phyloP scores from a whole-genome alignment of 1,140 invertebrate genomes.

The Brachionus angularis region DNA sequence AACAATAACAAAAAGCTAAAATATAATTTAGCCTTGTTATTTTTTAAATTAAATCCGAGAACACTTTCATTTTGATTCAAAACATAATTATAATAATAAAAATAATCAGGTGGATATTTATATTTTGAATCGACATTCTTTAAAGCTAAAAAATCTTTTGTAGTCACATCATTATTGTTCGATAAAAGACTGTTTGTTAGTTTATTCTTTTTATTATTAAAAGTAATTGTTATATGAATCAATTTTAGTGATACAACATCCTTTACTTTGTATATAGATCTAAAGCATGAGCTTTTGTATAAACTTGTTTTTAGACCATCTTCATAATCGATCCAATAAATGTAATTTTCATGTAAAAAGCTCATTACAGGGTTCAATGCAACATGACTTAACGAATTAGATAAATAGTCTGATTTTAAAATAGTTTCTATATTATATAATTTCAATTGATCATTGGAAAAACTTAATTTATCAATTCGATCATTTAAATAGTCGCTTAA shows the following conservation, averaged over 20 bases:
- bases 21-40: no score
- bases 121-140: constrained; percentile 3
- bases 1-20: no score
- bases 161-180: neutral
- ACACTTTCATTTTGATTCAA: constrained; percentile 22
- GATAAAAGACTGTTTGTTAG: no score
- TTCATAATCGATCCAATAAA: constrained; percentile 42
- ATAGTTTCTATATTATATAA: constrained; percentile 21
- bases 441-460: constrained; percentile 3
- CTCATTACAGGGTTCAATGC: constrained; percentile 38
- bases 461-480: constrained; percentile 17
- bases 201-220: constrained; percentile 7
- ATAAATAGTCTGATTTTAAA: constrained; percentile 27
- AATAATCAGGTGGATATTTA: constrained; percentile 25
- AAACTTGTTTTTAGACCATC: constrained; percentile 40
- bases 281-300: constrained; percentile 32
- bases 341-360: constrained; percentile 17
- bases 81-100: constrained; percentile 27
- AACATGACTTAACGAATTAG: constrained; percentile 34
- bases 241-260: constrained; percentile 31
- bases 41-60: constrained; percentile 21
- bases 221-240: neutral
- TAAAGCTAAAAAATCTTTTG: constrained; percentile 7
- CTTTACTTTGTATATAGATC: constrained; percentile 28
- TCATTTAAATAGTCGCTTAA: constrained; percentile 37